Base-by-base conservation (phyloP, 2,888 invertebrate species). In the Eupithecia exiguata region DNA sequence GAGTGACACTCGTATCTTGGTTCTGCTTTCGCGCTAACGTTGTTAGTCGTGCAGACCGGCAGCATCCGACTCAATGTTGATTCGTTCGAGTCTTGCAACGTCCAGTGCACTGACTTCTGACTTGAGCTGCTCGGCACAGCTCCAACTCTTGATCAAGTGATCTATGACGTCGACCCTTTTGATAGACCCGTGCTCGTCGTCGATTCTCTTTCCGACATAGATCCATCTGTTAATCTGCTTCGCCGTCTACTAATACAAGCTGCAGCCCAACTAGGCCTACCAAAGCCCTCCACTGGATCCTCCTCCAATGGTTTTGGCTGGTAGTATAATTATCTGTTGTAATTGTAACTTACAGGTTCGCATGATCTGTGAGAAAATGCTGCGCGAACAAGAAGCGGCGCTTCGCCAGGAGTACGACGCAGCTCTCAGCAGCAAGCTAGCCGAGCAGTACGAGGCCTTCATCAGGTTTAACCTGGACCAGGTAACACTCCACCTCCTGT, bases 371-470 rank as follows among this genome's bases (percentile, higher is more conserved):
- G 99, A 99, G 94, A 96, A 99, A 85, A 97, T 99, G 97, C 95
- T 99, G 75, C 97, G 98, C 89, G 99, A 99, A 87, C 97, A 99
- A 84, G 99, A 99, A 94, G 96, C 97, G 79, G 97, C 98, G 87
- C 96, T 99, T 83, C 96, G 98, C 88, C 97, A 98, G 88, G 98
- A 99, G 93, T 99, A 99, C 90, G 99, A 99, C 92, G 96, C 97
- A 80, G 98, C 98, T 84, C 96, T 99, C 86, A 97, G 97, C 90
- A 96, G 96, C 89, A 99, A 99, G 95, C 96, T 99, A 83, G 98
- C 99, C 77, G 99, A 99, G 95, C 99, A 99, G 94, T 99, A 99
- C 89, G 99, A 99, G 92, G 98, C 99, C 87, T 99, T 99, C 93
- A 98, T 99, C 79, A 98, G 98, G 94, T 99, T 99, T 94, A 99